phyloP scores from a whole-genome alignment of 2,888 invertebrate genomes.

The Copidosoma aretas region DNA sequence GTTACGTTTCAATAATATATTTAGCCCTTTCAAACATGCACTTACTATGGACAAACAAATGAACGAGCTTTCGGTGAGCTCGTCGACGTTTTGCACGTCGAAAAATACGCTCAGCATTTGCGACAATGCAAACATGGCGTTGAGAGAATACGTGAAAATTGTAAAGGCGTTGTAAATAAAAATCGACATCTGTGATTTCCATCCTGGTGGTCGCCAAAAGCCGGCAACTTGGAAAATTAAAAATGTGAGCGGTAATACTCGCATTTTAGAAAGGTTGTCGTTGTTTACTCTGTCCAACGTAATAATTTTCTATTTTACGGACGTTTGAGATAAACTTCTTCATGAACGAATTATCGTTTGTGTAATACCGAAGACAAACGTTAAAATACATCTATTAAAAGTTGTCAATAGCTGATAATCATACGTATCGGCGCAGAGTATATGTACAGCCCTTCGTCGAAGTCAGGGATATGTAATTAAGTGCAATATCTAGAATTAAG shows the following conservation, averaged over 20 bases:
- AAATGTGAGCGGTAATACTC: constrained; percentile 36
- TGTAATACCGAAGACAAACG: too few species aligned
- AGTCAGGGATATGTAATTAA: too few species aligned
- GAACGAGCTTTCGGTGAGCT: constrained; percentile 46
- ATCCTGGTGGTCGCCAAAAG: constrained; percentile 41
- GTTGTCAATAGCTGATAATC: too few species aligned
- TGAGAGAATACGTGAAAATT: constrained; percentile 32
- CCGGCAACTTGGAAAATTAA: constrained; percentile 34
- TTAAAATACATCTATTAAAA: too few species aligned
- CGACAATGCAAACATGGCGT: constrained; percentile 43
- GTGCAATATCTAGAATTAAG: too few species aligned
- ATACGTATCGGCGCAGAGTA: not conserved
- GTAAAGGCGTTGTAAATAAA: constrained; percentile 35
- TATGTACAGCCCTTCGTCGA: too few species aligned
- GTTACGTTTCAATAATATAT: too few species aligned
- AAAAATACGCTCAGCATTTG: constrained; percentile 45
- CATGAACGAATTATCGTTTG: too few species aligned
- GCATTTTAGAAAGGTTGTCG: constrained; percentile 24
- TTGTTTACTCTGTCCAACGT: too few species aligned
- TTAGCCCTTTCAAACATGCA: too few species aligned
- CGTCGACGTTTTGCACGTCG: constrained; percentile 43
- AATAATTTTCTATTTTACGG: too few species aligned
- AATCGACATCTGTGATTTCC: constrained; percentile 15
- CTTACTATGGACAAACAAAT: constrained; percentile 41
- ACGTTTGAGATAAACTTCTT: too few species aligned